Base-by-base conservation (phyloP, 2,797 vertebrate species). In the Margarornis squamiger region DNA sequence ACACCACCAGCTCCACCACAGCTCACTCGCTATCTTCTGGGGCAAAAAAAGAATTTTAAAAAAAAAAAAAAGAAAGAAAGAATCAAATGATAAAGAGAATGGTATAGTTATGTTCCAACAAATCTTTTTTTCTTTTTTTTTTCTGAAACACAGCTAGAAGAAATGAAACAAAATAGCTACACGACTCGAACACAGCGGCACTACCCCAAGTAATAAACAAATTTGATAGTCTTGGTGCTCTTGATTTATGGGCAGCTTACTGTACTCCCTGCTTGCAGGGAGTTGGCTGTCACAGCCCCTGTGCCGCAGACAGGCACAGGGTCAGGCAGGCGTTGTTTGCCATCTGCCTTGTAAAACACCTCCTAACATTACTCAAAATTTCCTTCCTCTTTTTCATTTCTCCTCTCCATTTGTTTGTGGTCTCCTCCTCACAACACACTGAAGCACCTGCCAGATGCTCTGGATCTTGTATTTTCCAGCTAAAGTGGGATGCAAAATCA, bases 171-270 rank as follows among this genome's bases (percentile, higher is more conserved):
- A 59, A 87, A 68, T 4, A 89, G 81, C 80, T 61, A 45, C 52
- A 46, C 0, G 13, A 49, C 59, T 87, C 3, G 4, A 86, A 55
- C 63, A 2, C 32, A n/a, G 87, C n/a, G 12, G 66, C 58, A n/a
- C 70, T 76, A 43, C 55, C 72, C 84, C 43, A 36, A 93, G 88
- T 49, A 76, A 93, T 90, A 89, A 95, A 81, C 77, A 91, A 83
- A 95, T 91, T 26, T 73, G 81, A 67, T 83, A 27, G 61, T n/a
- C 48, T 63, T 2, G 39, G 83, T 63, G 55, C 15, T 68, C 78
- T 63, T 91, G 94, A 96, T 96, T 94, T 88, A 81, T 79, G 93
- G 94, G 59, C 41, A 92, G 76, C 73, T 88, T 51, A 43, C 75
- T 45, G 68, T 9, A 15, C 66, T 82, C 58, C 62, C 80, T 1